Base-by-base conservation (phyloP, 2,797 vertebrate species). In the Vespertilio murinus region DNA sequence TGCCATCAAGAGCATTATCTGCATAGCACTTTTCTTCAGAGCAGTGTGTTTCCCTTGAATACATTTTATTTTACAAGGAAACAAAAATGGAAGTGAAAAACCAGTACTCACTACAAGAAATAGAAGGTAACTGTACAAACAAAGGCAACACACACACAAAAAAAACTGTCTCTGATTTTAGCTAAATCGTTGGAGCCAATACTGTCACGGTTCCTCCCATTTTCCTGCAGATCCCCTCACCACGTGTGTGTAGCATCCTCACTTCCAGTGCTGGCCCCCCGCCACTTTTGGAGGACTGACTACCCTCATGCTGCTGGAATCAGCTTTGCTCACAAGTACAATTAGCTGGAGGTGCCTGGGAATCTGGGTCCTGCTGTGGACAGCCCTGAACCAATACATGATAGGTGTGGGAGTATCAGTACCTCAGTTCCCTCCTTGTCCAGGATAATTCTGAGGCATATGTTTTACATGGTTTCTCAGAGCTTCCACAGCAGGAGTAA, bases 11-110 rank as follows among this genome's bases (percentile, higher is more conserved):
- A 89, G 14, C 20, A 65, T 87, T 74, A 73, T 87, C 80, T 78
- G 38, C 6, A 8, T 49, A 77, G 75, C 40, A 81, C 79, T 85
- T 92, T 93, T 65, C 59, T 94, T 74, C 73, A 92, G 75, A 81
- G 87, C 86, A 77, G 90, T 81, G 95, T 82, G 74, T 89, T 95
- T 96, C 87, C 77, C 74, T 81, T 88, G 92, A 94, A 90, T 93
- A 90, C 49, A 78, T 59, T 45, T 84, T 90, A 92, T 88, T 70
- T 91, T 75, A 69, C 45, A 91, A 90, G 88, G 61, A 74, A 92
- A 85, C 71, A 88, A 73, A 94, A 75, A 54, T 56, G 28, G 73
- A 59, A 92, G 59, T 42, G 25, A 28, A 95, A 95, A 94, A 75
- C 33, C 59, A 87, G 5, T 47, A 65, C 38, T 59, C 71, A 20